phyloP scores from a whole-genome alignment of 2,797 vertebrate species.

The Arnoldichthys spilopterus region DNA sequence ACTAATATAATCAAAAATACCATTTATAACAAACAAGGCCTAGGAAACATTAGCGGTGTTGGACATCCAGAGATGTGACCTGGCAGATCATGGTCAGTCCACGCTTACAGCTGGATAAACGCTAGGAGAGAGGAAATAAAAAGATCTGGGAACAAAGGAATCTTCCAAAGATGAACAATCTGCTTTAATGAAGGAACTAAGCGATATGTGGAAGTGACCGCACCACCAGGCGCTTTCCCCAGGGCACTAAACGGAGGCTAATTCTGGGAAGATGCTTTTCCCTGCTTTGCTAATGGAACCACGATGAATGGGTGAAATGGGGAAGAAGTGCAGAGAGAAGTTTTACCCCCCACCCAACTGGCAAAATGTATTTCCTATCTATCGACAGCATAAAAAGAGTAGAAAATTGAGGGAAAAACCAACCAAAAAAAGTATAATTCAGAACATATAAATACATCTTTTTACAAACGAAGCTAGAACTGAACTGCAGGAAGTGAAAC shows the following conservation, averaged over 20 bases:
- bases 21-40: too few relatives aligned
- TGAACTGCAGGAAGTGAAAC: slow-evolving; percentile 3
- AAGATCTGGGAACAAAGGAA: neutral
- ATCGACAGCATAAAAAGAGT: slow-evolving; percentile 36
- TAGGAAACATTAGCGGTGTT: too few relatives aligned
- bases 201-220: slow-evolving; percentile 9
- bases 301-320: neutral
- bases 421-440: slow-evolving; percentile 25
- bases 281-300: slow-evolving; percentile 3
- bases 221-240: slow-evolving; percentile 14
- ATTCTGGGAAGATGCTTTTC: slow-evolving; percentile 1
- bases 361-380: slow-evolving; percentile 25
- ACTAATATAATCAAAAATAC: too few relatives aligned
- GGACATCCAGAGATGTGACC: too few relatives aligned
- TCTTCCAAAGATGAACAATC: slow-evolving; percentile 10
- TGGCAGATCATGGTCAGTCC: too few relatives aligned
- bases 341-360: neutral
- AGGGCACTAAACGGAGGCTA: slow-evolving; percentile 3
- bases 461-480: slow-evolving; percentile 46
- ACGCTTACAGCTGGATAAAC: too few relatives aligned
- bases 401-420: slow-evolving; percentile 45
- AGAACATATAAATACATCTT: slow-evolving; percentile 52
- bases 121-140: neutral
- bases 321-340: slow-evolving; percentile 25
- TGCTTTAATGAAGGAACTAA: slow-evolving; percentile 49